Conservation (phyloP, 1,140 invertebrate species). For the Cydia splendana region DNA sequence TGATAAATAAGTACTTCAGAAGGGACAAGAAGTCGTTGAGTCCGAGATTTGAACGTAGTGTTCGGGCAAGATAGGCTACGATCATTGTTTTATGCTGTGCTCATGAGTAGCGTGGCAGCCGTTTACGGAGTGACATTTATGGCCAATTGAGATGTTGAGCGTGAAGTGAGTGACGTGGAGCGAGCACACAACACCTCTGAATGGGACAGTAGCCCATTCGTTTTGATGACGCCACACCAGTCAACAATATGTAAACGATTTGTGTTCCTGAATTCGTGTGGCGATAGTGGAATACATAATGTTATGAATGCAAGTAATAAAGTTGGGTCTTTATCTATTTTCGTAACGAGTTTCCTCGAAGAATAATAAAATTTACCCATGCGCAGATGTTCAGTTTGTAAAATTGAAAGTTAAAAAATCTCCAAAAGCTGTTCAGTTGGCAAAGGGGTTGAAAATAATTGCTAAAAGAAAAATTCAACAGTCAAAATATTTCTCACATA, state of each 20-base stretch:
- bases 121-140: constrained; percentile 18
- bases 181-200: not conserved
- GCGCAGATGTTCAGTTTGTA: too few relatives aligned
- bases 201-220: not conserved
- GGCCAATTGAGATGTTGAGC: constrained; percentile 20
- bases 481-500: too few relatives aligned
- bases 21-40: too few relatives aligned
- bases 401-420: too few relatives aligned
- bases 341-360: too few relatives aligned
- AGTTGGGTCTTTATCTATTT: not conserved
- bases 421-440: too few relatives aligned
- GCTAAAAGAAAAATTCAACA: too few relatives aligned
- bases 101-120: not conserved
- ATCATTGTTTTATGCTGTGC: not conserved
- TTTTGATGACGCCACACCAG: not conserved
- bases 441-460: too few relatives aligned
- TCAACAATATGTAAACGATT: not conserved
- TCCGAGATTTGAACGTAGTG: not conserved
- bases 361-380: too few relatives aligned
- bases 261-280: not conserved
- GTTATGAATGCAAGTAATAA: not conserved
- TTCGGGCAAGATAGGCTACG: not conserved
- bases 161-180: not conserved
- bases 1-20: too few relatives aligned
- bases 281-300: not conserved